Conservation (phyloP, 2,113 vertebrate genomes). For the Chloroceryle aenea region DNA sequence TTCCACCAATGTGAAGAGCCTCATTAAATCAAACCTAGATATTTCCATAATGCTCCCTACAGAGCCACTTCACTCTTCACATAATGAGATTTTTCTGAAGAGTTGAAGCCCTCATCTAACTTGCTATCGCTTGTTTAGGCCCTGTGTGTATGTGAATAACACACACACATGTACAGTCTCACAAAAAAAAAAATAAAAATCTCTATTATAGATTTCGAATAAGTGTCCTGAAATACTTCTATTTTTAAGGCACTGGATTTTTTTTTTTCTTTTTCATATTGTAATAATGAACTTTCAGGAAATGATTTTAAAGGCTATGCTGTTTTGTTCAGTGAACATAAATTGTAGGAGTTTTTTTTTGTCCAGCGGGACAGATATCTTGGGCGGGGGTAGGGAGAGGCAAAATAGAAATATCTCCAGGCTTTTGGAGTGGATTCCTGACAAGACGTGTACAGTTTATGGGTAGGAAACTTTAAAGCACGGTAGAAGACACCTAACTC, state of each 20-base stretch:
- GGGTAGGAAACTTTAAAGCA: constrained; percentile 63
- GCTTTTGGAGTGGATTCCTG: constrained; percentile 48
- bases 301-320: constrained; percentile 60
- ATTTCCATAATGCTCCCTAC: constrained; percentile 94
- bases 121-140: constrained; percentile 86
- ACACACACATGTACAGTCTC: background rate
- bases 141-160: constrained; percentile 67
- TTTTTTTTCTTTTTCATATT: constrained; percentile 33
- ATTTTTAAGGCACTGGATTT: constrained; percentile 82
- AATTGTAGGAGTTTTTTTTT: constrained; percentile 44
- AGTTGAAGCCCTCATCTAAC: constrained; percentile 89
- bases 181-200: background rate
- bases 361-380: constrained; percentile 55
- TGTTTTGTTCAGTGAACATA: constrained; percentile 67
- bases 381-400: background rate
- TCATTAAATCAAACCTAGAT: constrained; percentile 94
- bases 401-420: constrained; percentile 34
- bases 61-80: constrained; percentile 89
- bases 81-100: constrained; percentile 92
- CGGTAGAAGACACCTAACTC: constrained; percentile 52
- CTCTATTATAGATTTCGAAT: constrained; percentile 66
- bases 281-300: constrained; percentile 68
- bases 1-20: constrained; percentile 89
- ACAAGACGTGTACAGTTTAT: constrained; percentile 55
- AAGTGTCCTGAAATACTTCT: constrained; percentile 68